Conservation (phyloP, 2,888 invertebrate species). For the Iphiclides podalirius region DNA sequence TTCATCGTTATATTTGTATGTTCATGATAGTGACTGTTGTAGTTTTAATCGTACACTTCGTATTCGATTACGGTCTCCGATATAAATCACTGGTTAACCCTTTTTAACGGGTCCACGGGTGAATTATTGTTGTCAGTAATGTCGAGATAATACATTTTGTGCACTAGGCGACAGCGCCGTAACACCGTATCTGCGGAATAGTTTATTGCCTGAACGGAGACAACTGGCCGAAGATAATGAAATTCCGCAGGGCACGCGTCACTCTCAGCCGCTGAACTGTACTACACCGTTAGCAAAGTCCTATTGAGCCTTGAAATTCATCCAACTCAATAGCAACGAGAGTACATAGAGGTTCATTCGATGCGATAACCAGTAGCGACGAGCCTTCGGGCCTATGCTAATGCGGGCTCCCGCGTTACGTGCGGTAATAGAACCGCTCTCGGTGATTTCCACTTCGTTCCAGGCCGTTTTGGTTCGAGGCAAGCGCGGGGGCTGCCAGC, state of each 20-base stretch:
- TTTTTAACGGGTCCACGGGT: not conserved
- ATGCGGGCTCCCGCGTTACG: constrained; percentile 65
- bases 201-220: constrained; percentile 9
- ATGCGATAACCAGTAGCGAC: constrained; percentile 26
- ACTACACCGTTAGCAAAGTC: too few relatives aligned
- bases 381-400: constrained; percentile 48
- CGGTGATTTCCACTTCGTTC: constrained; percentile 63
- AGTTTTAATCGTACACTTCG: too few relatives aligned
- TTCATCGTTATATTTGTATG: constrained; percentile 72
- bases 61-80: not conserved
- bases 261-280: not conserved
- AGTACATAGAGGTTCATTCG: constrained; percentile 27
- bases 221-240: constrained; percentile 2
- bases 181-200: constrained; percentile 1
- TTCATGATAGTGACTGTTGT: constrained; percentile 63
- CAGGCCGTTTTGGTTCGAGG: constrained; percentile 48
- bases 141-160: constrained; percentile 4
- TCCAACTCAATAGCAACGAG: too few relatives aligned
- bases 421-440: constrained; percentile 61
- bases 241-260: constrained; percentile 12
- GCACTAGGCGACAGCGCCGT: not conserved
- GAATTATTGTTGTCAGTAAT: not conserved
- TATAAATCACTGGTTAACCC: not conserved
- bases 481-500: too few relatives aligned
- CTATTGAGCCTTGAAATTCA: too few relatives aligned